These are phyloP conservation scores for Caradrina kadenii DNA, from an alignment of 2,888 invertebrate species.

Conservation along the genomic window DNA sequence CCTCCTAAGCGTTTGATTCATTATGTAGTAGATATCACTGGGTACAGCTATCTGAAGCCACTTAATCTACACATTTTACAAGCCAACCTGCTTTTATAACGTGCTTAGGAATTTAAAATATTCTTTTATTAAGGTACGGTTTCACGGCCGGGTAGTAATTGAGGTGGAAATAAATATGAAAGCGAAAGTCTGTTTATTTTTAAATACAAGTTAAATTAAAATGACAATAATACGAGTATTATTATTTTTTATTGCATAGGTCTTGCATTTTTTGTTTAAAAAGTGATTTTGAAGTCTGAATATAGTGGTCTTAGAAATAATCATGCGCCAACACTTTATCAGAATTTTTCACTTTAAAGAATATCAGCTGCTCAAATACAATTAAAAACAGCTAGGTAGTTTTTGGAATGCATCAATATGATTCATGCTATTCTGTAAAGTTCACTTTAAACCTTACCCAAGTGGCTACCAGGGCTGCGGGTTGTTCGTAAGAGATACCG, in stretches of 20 bases:
- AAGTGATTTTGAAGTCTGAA: too few relatives aligned
- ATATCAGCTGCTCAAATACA: neutral
- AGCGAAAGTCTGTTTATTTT: neutral
- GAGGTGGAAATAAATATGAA: neutral
- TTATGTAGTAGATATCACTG: conserved; percentile 44
- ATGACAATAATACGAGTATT: too few relatives aligned
- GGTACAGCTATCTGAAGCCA: conserved; percentile 32
- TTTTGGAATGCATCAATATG: neutral
- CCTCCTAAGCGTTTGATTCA: conserved; percentile 52
- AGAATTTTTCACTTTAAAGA: too few relatives aligned
- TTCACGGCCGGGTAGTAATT: neutral
- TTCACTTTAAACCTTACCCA: too few relatives aligned
- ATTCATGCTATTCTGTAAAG: neutral
- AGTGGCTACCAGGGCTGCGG: too few relatives aligned
- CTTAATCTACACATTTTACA: conserved; percentile 43
- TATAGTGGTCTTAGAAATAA: neutral
- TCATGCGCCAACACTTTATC: neutral
- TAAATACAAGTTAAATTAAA: too few relatives aligned
- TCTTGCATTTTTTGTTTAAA: too few relatives aligned
- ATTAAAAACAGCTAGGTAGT: neutral
- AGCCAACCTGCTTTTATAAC: conserved; percentile 41
- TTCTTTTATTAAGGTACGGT: conserved; percentile 25
- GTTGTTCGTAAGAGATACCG: too few relatives aligned
- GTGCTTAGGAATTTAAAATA: conserved; percentile 44
- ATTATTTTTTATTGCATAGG: too few relatives aligned